Evolutionary conservation across 1,140 invertebrate genomes (phyloP), one percentile per base, ranked within the genome.

Genomic region (Drosophila varians): DNA sequence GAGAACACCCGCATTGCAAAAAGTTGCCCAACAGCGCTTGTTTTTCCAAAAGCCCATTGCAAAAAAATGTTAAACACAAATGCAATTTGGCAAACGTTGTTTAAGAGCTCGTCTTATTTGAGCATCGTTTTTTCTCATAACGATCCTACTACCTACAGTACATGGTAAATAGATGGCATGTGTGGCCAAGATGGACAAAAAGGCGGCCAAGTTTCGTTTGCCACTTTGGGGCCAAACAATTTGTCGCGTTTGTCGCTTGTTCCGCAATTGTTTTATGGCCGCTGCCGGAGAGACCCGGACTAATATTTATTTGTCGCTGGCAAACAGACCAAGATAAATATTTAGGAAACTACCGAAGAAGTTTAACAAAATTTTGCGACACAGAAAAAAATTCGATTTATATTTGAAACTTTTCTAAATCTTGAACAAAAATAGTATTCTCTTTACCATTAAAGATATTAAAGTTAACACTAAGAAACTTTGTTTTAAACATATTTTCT

Each of bases 251-350:
- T 54, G 48, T 23, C 57, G 48, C 36, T 74, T 49, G 74, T 83
- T 84, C 79, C 79, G 78, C 74, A 84, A 83, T 78, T 84, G 74
- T 77, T 84, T 78, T 78, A 57, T 54, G 77, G 38, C 40, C 60
- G 36, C 52, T 61, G 64, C 36, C 64, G 64, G 46, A 65, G 26
- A 66, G 21, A 21, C 60, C 51, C 14, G 11, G 0, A 7, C 5
- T 11, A 14, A 38, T 16, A 16, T 12, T 14, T 38, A 38, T 66
- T 66, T 52, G 60, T 46, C 26, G 28, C 8, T 4, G 23, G n/a
- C 60, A 51, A 42, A 65, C 42, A 51, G 34, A n/a, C 45, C 28
- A 28, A 8, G 18, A 23, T 18, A 66, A 65, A 66, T 65, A 52
- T 66, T 51, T 28, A 4, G 21, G n/a, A 18, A 16, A 28, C 58